Evolutionary conservation across 2,113 vertebrate species (phyloP).

Genomic region (Triplophysa siluroides): DNA sequence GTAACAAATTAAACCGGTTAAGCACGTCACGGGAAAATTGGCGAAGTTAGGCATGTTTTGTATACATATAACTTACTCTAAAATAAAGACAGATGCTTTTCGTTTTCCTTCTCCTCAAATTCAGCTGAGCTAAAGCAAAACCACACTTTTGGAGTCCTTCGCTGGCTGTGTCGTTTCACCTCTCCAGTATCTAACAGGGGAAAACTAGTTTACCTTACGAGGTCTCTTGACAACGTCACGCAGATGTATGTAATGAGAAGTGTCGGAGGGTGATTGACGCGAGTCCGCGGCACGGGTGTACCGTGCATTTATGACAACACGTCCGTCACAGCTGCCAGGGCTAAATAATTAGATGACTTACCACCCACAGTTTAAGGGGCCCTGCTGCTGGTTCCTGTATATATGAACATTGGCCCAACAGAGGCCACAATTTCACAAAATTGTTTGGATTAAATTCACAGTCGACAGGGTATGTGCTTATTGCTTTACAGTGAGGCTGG

Average conservation of each 20-base stretch:
- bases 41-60: slow-evolving; percentile 64
- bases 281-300: slow-evolving; percentile 60
- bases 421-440: not conserved
- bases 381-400: slow-evolving; percentile 9
- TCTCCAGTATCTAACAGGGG: slow-evolving; percentile 43
- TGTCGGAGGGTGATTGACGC: slow-evolving; percentile 63
- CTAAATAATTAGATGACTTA: slow-evolving; percentile 51
- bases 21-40: slow-evolving; percentile 58
- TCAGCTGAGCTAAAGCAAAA: slow-evolving; percentile 62
- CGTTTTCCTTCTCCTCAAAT: slow-evolving; percentile 50
- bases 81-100: slow-evolving; percentile 68
- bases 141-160: slow-evolving; percentile 65
- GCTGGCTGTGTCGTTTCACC: slow-evolving; percentile 48
- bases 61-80: slow-evolving; percentile 61
- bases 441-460: slow-evolving; percentile 3
- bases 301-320: slow-evolving; percentile 30
- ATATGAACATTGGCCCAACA: not conserved
- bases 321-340: slow-evolving; percentile 45
- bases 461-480: not conserved
- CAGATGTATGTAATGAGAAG: slow-evolving; percentile 60
- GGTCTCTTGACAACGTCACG: slow-evolving; percentile 66
- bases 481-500: not conserved
- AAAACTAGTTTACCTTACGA: slow-evolving; percentile 51
- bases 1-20: slow-evolving; percentile 53
- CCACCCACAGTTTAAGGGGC: slow-evolving; percentile 23